A percentile compares a stretch with the other conserved stretches of the same genome.
Evolutionary conservation across 2,113 vertebrate species (phyloP).

Genomic region (Nesospiza acunhae): DNA sequence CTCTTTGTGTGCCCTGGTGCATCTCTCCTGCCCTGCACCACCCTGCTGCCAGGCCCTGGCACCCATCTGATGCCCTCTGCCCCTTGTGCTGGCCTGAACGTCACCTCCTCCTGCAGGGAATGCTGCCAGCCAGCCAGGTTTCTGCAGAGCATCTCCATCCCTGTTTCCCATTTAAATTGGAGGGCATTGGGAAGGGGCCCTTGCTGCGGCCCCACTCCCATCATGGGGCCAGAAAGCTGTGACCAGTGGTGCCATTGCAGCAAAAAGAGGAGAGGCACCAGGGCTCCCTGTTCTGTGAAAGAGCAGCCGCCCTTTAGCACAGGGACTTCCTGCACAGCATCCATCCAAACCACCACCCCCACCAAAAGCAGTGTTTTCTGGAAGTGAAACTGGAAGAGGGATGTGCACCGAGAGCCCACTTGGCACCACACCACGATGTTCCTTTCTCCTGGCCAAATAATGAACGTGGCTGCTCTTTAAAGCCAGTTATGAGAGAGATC

Average conservation of each 20-base stretch:
- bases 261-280: not conserved
- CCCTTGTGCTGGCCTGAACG: fast-evolving
- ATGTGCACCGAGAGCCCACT: not conserved
- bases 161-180: not conserved
- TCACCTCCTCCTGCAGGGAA: not conserved
- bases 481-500: not conserved
- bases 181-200: not conserved
- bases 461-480: not conserved
- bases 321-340: not conserved
- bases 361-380: not conserved
- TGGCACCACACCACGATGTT: not conserved
- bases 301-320: not conserved
- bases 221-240: fast-evolving
- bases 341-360: not conserved
- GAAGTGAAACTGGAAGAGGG: not conserved
- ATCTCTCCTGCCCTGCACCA: not conserved
- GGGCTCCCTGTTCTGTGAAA: not conserved
- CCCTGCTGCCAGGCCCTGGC: not conserved
- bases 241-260: not conserved
- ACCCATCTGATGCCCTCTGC: not conserved
- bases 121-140: not conserved
- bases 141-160: not conserved
- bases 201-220: not conserved
- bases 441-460: not conserved
- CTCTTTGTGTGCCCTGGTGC: not conserved